These are phyloP conservation scores for Psittacula echo DNA, from an alignment of 2,797 vertebrate genomes.

Conservation along the genomic window DNA sequence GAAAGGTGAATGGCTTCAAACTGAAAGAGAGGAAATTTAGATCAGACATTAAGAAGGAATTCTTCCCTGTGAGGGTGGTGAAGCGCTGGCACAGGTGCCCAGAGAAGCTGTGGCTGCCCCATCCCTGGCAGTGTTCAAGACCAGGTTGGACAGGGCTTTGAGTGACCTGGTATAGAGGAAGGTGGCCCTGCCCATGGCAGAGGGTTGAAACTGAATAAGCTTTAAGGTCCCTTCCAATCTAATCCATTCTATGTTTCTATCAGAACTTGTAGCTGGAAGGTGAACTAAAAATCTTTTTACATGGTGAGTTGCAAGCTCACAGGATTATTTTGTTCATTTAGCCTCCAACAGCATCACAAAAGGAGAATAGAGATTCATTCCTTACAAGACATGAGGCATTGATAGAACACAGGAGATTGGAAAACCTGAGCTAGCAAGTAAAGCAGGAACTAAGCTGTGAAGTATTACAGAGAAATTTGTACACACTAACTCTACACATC, in stretches of 20 bases:
- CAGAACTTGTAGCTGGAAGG: neutral
- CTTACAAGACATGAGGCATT: neutral
- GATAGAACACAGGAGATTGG: neutral
- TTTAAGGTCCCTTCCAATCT: neutral
- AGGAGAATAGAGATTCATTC: neutral
- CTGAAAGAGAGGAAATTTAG: no score
- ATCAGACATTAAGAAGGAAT: no score
- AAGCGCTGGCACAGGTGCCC: no score
- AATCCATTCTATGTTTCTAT: neutral
- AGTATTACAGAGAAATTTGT: neutral
- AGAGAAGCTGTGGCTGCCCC: neutral
- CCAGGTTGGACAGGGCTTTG: neutral
- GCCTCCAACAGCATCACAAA: neutral
- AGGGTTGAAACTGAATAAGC: neutral
- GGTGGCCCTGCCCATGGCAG: neutral
- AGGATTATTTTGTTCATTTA: neutral
- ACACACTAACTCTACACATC: neutral
- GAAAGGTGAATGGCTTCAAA: no score
- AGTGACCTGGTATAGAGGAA: neutral
- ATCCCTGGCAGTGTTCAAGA: neutral
- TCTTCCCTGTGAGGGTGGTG: no score
- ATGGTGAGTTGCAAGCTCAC: neutral
- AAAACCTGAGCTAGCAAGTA: neutral
- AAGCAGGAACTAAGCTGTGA: neutral
- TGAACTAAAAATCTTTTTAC: neutral